Conservation (phyloP, 2,113 vertebrate species). For the Anoura caudifer region DNA sequence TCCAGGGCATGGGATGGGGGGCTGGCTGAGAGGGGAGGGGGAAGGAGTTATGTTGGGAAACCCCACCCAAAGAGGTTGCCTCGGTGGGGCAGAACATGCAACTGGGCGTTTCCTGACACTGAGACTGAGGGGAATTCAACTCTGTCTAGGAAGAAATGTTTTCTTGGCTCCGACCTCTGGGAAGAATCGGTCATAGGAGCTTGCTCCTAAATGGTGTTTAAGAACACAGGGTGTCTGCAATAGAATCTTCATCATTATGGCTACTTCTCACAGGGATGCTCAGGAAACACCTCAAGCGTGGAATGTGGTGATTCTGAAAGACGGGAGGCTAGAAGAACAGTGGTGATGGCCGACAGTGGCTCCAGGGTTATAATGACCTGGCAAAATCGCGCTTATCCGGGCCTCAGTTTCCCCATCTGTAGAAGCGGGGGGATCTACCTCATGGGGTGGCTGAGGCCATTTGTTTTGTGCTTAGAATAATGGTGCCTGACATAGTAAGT, state of each 20-base stretch:
- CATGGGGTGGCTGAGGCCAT: background rate
- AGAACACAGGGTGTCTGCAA: background rate
- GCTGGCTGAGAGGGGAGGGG: fast-evolving
- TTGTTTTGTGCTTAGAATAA: background rate
- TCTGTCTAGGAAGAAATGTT: background rate
- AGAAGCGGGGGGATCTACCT: background rate
- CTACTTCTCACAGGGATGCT: fast-evolving
- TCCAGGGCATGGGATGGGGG: background rate
- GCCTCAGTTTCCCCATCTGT: background rate
- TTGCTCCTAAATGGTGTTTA: background rate
- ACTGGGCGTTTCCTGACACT: background rate
- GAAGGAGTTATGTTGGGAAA: background rate
- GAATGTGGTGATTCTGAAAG: background rate
- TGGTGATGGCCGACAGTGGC: fast-evolving
- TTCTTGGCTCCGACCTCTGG: background rate
- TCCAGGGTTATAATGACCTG: background rate
- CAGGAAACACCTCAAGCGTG: background rate
- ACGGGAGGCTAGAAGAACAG: background rate
- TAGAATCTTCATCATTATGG: no score
- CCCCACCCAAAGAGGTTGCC: background rate
- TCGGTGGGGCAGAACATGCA: background rate
- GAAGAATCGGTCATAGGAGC: background rate
- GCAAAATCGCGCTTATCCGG: background rate
- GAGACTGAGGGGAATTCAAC: background rate
- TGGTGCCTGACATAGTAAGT: background rate